phyloP scores from a whole-genome alignment of 2,888 invertebrate genomes.

The Tortrix viridana region DNA sequence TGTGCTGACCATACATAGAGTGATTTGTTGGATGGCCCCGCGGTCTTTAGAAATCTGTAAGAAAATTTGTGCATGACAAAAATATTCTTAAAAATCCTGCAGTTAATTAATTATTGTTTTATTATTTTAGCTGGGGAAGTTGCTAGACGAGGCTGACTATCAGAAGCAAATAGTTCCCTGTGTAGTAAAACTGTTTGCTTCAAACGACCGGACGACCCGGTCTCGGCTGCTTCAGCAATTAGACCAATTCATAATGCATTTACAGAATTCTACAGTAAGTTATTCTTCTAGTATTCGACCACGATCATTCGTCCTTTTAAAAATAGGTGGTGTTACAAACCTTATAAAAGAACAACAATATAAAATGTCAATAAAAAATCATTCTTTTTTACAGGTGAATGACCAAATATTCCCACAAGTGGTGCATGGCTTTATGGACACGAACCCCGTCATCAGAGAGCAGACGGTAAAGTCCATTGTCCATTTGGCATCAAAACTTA shows the following conservation, averaged over 20 bases:
- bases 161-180: constrained; percentile 98
- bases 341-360: no score
- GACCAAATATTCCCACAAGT: constrained; percentile 98
- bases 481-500: constrained; percentile 97
- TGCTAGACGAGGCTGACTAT: constrained; percentile 95
- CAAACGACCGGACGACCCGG: constrained; percentile 97
- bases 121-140: constrained; percentile 91
- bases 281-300: not conserved
- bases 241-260: constrained; percentile 93
- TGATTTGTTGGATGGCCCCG: no score
- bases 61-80: no score
- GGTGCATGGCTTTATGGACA: constrained; percentile 97
- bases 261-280: constrained; percentile 88
- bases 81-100: no score
- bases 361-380: not conserved
- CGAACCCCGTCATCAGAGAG: constrained; percentile 98
- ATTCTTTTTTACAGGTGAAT: constrained; percentile 89
- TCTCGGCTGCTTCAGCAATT: constrained; percentile 96
- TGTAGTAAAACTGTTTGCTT: constrained; percentile 97
- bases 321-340: no score
- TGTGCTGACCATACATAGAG: no score
- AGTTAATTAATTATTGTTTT: not conserved
- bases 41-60: no score
- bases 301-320: no score
- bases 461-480: constrained; percentile 99